Evolutionary conservation across 2,113 vertebrate genomes (phyloP), one percentile per base, ranked within the genome.

Genomic region (Rana temporaria): DNA sequence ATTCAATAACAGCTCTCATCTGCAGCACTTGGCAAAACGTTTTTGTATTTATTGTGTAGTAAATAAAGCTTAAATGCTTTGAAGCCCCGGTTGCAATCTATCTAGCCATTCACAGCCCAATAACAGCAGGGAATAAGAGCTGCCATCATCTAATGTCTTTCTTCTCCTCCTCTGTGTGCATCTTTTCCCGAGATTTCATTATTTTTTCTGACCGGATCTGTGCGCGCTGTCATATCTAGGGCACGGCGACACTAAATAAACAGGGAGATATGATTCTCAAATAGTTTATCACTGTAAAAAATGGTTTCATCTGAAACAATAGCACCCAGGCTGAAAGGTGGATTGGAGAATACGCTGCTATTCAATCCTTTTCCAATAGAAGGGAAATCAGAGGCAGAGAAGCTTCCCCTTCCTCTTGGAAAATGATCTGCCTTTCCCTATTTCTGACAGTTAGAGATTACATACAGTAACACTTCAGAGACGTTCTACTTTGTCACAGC

Each of bases 61-160:
- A 90, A 90, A 90, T 87, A 86, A 88, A 87, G 77, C 69, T 87
- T 84, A 89, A 90, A 88, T 19, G 85, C 62, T 86, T 87, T 84
- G 84, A 78, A 89, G 85, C 80, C 85, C 84, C 77, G 71, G 73
- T 85, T 89, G 84, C 83, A 89, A 88, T 87, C 78, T 83, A 19
- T 4, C 74, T 86, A 87, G 42, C 85, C 48, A 71, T 77, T 0
- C 87, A 75, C 84, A 85, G 71, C 57, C 87, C 86, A 1, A 86
- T 65, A 86, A 79, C 84, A 88, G 85, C 85, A 89, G 84, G 85
- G 77, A 88, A 86, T 86, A 89, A 90, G 85, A 87, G 83, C 80
- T 86, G 89, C 82, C 84, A 85, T 57, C 2, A 2, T 81, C 85
- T 87, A 86, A 86, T 65, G 63, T 22, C 57, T 81, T 86, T 87